Evolutionary conservation across 2,888 invertebrate genomes (phyloP), one percentile per base, ranked within the genome.

Genomic region (Mechanitis messenoides): DNA sequence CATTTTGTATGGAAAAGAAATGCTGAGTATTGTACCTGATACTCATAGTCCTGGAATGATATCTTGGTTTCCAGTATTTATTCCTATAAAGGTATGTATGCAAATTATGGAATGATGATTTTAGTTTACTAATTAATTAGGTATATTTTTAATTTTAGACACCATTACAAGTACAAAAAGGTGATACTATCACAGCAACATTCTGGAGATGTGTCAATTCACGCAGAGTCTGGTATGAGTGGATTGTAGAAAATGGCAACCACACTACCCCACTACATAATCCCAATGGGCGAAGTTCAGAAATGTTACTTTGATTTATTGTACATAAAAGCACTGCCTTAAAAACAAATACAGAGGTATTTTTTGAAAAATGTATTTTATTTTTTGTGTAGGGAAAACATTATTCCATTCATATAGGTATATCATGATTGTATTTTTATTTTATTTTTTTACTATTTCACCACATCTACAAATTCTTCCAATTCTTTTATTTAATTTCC

Each of bases 61-160:
- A 75, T 97, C 97, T 66, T 99, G 99, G 99, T 99, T 99, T 82
- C 98, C 99, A 5, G 96, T 98, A 68, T 95, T 95, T 73, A 97
- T 99, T 78, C 98, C 99, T 7, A 92, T 97, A 55, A 92, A 92
- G 86, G 96, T 95, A 87, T 85, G 84, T 74, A 42, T 42, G 6
- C 9, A 9, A 42, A 35, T 6, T 47, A 50, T 50, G 2, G 5
- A 47, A 20, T 35, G 35, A 5, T 35, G 6, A 3, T 35, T 35
- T 35, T 2, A 35, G 35, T 35, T 5, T 1, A 35, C 6, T 5
- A 5, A 35, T 5, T 20, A 47, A 47, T 47, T 20, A n/a, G 7
- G 6, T 47, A 50, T 31, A 28, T 11, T 6, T 28, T 50, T 28
- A 3, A 31, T 78, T 80, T 12, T 83, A 95, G 94, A 93, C 93